phyloP scores from a whole-genome alignment of 2,888 invertebrate genomes.

The Abrostola triplasia region DNA sequence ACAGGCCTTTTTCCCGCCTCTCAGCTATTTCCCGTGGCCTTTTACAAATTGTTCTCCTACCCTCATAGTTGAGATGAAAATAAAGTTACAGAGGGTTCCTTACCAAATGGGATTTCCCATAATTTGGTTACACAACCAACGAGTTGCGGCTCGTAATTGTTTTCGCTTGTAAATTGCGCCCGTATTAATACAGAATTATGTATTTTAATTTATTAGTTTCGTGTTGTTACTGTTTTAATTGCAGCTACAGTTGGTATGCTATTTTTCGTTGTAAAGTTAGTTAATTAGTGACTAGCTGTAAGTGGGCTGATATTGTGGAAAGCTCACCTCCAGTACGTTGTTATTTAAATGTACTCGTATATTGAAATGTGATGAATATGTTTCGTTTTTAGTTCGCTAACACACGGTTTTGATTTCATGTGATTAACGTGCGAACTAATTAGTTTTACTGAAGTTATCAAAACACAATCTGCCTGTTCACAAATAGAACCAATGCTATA shows the following conservation, averaged over 20 bases:
- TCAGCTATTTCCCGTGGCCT: conserved; percentile 79
- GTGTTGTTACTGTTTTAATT: conserved; percentile 54
- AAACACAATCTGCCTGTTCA: conserved; percentile 5
- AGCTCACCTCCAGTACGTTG: conserved; percentile 26
- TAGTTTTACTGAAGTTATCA: conserved; percentile 21
- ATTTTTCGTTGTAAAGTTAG: conserved; percentile 64
- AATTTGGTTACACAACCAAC: conserved; percentile 81
- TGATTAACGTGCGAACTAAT: conserved; percentile 41
- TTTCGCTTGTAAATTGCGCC: conserved; percentile 65
- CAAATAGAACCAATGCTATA: not conserved
- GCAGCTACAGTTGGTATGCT: conserved; percentile 45
- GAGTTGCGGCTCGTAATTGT: conserved; percentile 74
- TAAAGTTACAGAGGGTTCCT: conserved; percentile 79
- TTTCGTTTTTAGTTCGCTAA: conserved; percentile 34
- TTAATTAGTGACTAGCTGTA: conserved; percentile 60
- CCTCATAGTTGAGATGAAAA: conserved; percentile 78
- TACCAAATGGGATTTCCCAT: conserved; percentile 82
- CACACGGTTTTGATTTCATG: conserved; percentile 25
- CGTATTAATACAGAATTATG: conserved; percentile 57
- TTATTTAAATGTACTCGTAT: conserved; percentile 12
- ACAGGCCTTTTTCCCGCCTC: conserved; percentile 85
- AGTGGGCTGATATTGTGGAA: conserved; percentile 15
- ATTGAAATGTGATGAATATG: conserved; percentile 38
- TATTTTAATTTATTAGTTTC: conserved; percentile 52
- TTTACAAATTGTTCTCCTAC: conserved; percentile 82